Conservation (phyloP, 1,140 invertebrate species). For the Pteromalus puparum region DNA sequence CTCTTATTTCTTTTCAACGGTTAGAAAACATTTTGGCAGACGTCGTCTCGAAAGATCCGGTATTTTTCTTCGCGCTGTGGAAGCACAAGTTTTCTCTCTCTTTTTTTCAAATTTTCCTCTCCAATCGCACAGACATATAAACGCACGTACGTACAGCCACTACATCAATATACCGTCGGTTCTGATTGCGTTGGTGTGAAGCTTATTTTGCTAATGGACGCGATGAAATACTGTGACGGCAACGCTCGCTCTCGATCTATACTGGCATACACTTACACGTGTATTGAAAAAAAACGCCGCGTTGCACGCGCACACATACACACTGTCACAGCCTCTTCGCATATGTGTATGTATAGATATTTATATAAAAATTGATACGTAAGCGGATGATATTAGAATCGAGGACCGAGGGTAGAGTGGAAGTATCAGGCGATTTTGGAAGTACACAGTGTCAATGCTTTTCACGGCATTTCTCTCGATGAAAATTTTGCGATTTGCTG, state of each 20-base stretch:
- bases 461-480: neutral
- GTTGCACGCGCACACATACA: neutral
- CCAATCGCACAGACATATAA: constrained; percentile 4
- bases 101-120: constrained; percentile 14
- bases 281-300: neutral
- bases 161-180: neutral
- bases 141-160: neutral
- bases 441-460: neutral
- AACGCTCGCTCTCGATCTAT: neutral
- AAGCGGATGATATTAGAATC: neutral
- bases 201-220: constrained; percentile 49
- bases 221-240: constrained; percentile 43
- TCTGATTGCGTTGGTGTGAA: constrained; percentile 1
- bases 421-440: neutral
- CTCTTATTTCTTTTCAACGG: neutral
- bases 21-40: constrained; percentile 15
- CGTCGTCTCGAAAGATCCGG: neutral
- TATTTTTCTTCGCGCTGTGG: neutral
- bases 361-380: neutral
- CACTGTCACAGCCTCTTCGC: constrained; percentile 47
- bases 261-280: neutral
- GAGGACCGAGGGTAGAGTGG: neutral
- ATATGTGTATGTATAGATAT: neutral
- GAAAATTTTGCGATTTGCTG: neutral
- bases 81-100: neutral